Evolutionary conservation across 2,888 invertebrate genomes (phyloP).

Genomic region (Sarcophaga variegata): DNA sequence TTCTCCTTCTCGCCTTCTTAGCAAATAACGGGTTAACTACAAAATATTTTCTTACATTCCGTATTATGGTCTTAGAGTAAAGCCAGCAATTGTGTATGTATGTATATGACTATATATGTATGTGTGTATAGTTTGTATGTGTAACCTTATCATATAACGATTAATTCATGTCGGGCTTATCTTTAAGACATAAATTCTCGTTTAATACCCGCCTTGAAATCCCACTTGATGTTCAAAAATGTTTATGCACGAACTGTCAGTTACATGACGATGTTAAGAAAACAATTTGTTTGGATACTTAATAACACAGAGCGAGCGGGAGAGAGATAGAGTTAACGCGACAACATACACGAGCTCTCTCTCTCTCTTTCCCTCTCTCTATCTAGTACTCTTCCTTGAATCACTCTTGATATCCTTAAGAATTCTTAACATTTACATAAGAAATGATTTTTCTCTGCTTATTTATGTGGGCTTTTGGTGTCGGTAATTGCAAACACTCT

Average conservation of each 20-base stretch:
- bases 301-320: conserved; percentile 6
- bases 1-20: neutral
- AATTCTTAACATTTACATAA: neutral
- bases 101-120: no score
- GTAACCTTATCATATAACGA: conserved; percentile 45
- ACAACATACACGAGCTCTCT: no score
- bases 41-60: neutral
- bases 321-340: conserved; percentile 18
- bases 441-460: neutral
- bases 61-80: neutral
- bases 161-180: conserved; percentile 66
- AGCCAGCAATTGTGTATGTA: neutral
- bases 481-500: conserved; percentile 34
- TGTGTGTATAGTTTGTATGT: conserved; percentile 31
- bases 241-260: conserved; percentile 63
- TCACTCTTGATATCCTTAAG: neutral
- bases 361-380: no score
- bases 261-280: conserved; percentile 50
- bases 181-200: conserved; percentile 63
- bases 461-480: neutral
- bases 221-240: conserved; percentile 54
- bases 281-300: conserved; percentile 58
- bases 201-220: conserved; percentile 63
- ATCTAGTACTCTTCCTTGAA: no score
- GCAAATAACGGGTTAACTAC: neutral